Percentiles rank a stretch among this genome's conserved stretches.
Evolutionary conservation across 2,888 invertebrate genomes (phyloP).

Genomic region (Pollenia amentaria): DNA sequence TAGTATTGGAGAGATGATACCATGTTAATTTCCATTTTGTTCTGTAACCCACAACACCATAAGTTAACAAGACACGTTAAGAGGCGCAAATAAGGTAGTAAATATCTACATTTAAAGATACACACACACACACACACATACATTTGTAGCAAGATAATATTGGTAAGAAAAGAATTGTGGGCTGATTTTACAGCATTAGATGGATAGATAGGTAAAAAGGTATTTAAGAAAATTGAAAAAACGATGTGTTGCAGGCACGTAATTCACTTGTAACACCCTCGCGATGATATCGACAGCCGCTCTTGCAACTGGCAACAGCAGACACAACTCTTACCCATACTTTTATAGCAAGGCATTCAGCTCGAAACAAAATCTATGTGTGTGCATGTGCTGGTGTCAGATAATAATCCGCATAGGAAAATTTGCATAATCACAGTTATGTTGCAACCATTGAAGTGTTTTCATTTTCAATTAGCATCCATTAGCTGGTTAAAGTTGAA

Average conservation of each 20-base stretch:
- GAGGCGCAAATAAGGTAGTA: slow-evolving; percentile 71
- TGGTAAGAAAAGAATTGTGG: slow-evolving; percentile 50
- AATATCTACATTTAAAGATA: slow-evolving; percentile 36
- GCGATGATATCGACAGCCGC: slow-evolving; percentile 70
- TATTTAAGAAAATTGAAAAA: slow-evolving; percentile 62
- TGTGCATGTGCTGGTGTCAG: neutral
- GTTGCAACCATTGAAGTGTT: slow-evolving; percentile 64
- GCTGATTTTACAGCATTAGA: slow-evolving; percentile 59
- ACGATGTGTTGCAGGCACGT: slow-evolving; percentile 68
- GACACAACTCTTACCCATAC: neutral
- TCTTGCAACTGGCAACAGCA: neutral
- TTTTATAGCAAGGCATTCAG: neutral
- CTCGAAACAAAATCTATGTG: neutral
- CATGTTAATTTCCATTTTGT: slow-evolving; percentile 67
- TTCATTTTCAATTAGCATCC: slow-evolving; percentile 73
- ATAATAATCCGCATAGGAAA: slow-evolving; percentile 66
- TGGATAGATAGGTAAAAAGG: slow-evolving; percentile 58
- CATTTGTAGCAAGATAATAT: slow-evolving; percentile 48
- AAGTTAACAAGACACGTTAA: slow-evolving; percentile 65
- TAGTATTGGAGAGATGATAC: slow-evolving; percentile 46
- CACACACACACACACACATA: slow-evolving; percentile 16
- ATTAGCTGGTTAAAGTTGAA: slow-evolving; percentile 68
- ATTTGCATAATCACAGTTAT: slow-evolving; percentile 71
- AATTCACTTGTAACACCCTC: slow-evolving; percentile 73
- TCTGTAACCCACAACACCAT: slow-evolving; percentile 61